A percentile compares a stretch with the other conserved stretches of the same genome.
Evolutionary conservation across 2,797 vertebrate species (phyloP).

Genomic region (Hydrocynus forskahlii): DNA sequence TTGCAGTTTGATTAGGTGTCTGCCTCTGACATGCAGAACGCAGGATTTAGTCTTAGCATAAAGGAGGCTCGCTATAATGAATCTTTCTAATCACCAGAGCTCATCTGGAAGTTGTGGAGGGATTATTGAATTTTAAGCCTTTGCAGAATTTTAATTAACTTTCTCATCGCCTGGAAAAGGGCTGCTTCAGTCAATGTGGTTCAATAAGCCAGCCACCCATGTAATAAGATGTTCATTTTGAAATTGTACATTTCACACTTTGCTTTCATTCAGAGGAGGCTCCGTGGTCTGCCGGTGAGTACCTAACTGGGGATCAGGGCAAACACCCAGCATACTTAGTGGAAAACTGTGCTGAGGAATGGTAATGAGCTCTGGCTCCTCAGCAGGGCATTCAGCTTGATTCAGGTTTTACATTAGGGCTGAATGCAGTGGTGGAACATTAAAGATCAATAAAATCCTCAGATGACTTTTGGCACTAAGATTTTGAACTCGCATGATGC

Average conservation of each 20-base stretch:
- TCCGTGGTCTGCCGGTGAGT: conserved; percentile 11
- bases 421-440: conserved; percentile 12
- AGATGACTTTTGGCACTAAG: neutral
- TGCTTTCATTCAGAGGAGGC: conserved; percentile 48
- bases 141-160: conserved; percentile 91
- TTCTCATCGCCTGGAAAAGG: conserved; percentile 79
- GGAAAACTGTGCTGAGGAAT: conserved; percentile 20
- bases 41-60: conserved; percentile 42
- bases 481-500: neutral
- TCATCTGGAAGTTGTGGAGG: conserved; percentile 82
- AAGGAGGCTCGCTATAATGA: conserved; percentile 62
- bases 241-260: conserved; percentile 79
- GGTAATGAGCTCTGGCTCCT: neutral
- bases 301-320: conserved; percentile 18
- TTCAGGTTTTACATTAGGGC: conserved; percentile 1
- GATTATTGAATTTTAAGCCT: conserved; percentile 90
- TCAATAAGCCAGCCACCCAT: conserved; percentile 89
- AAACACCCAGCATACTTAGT: conserved; percentile 28
- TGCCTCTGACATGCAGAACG: conserved; percentile 23
- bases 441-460: conserved; percentile 23
- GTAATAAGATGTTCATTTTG: conserved; percentile 86
- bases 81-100: conserved; percentile 84
- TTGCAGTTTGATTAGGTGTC: conserved; percentile 38
- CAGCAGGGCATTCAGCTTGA: neutral
- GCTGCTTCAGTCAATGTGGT: conserved; percentile 81